Evolutionary conservation across 2,797 vertebrate species (phyloP), one percentile per base, ranked within the genome.

Genomic region (Micropoecilia bifurca): DNA sequence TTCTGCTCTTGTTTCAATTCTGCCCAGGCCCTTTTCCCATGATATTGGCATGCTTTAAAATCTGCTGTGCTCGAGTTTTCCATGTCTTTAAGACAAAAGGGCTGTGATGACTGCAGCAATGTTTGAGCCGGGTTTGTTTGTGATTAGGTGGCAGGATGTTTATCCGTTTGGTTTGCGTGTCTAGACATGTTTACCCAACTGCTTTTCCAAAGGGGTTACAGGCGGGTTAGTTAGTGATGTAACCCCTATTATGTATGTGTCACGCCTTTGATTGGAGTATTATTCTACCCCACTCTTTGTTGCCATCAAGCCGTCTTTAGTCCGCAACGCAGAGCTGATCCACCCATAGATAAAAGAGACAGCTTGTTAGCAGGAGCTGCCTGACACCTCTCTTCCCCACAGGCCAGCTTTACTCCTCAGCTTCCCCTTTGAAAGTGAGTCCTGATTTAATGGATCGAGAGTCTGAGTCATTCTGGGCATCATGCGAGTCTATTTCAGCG

Each of bases 41-140:
- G 88, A 88, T 74, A 73, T 86, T 91, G 79, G 92, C 87, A 6
- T 9, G 79, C 75, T 74, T 73, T 77, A 8, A 89, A 85, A 94
- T 94, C 92, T 90, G 94, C 92, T 85, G 90, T 3, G 66, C 77
- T 83, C 73, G 80, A 85, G 45, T 87, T 95, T 95, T 93, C 90
- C 89, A 84, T 77, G 78, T 90, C 89, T 88, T 57, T 48, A 59
- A 85, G 85, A 78, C 85, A 90, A 84, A 83, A 39, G 6, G 8
- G 68, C 57, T 78, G 41, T 90, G 86, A 86, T 86, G 85, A 78
- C 83, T 87, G 86, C 88, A 86, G 90, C 77, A 79, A 76, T 87
- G 81, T 90, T 81, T 79, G 10, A 73, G 73, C 59, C 77, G 33
- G 63, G 2, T 75, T 50, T 71, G 72, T 78, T 78, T 50, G 33